Evolutionary conservation across 2,888 invertebrate genomes (phyloP).

Genomic region (Chouioia cunea): DNA sequence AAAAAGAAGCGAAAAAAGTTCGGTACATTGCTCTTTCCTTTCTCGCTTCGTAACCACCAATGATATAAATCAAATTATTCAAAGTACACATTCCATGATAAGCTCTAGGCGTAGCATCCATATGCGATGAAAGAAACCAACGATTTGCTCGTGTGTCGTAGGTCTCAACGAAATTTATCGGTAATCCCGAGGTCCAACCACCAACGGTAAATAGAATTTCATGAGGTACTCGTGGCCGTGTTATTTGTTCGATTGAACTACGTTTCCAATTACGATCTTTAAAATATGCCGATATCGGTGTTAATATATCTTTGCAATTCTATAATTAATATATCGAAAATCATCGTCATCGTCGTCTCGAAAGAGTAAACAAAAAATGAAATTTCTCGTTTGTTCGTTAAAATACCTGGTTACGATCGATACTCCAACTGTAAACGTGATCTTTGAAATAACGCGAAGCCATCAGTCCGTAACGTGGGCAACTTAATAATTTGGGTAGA

Average conservation of each 20-base stretch:
- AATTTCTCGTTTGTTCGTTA: not conserved
- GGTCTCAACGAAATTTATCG: conserved; percentile 83
- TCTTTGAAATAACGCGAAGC: conserved; percentile 72
- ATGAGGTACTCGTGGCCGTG: conserved; percentile 81
- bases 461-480: conserved; percentile 78
- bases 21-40: too few relatives aligned
- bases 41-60: conserved; percentile 82
- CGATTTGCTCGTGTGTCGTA: conserved; percentile 83
- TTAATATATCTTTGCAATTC: conserved; percentile 70
- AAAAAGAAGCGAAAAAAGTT: too few relatives aligned
- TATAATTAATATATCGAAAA: conserved; percentile 1
- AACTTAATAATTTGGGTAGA: conserved; percentile 75
- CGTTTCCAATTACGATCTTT: conserved; percentile 59
- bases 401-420: conserved; percentile 49
- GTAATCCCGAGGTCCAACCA: conserved; percentile 88
- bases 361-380: conserved; percentile 3
- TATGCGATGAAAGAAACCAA: conserved; percentile 80
- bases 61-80: conserved; percentile 80
- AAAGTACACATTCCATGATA: conserved; percentile 84
- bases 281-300: conserved; percentile 72
- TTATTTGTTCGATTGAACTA: conserved; percentile 65
- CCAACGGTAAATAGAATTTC: conserved; percentile 86
- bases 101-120: conserved; percentile 78
- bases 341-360: too few relatives aligned
- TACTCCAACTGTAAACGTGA: conserved; percentile 72